A percentile compares a stretch with the other conserved stretches of the same genome.
phyloP scores from a whole-genome alignment of 2,888 invertebrate species.

The Periphyllus acericola region DNA sequence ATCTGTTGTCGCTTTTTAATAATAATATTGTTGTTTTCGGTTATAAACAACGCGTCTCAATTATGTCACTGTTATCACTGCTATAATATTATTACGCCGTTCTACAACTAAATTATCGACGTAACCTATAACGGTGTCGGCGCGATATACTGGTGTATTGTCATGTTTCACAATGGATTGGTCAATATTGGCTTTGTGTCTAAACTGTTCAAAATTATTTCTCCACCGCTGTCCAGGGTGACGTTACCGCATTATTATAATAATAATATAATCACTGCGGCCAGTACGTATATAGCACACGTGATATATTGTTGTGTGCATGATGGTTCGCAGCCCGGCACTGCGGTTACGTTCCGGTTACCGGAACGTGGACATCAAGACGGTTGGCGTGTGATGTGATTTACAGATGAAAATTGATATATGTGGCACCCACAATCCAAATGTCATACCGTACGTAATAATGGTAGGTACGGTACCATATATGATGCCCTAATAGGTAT shows the following conservation, averaged over 20 bases:
- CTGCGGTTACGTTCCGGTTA: slow-evolving; percentile 2
- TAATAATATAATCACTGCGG: slow-evolving; percentile 10
- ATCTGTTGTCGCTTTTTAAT: no score
- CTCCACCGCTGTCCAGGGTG: neutral
- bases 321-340: neutral
- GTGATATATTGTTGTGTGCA: no score
- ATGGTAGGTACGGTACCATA: neutral
- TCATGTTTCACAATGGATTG: neutral
- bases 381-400: slow-evolving; percentile 2
- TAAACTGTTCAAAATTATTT: neutral
- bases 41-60: no score
- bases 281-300: no score
- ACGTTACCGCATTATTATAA: neutral
- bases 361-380: neutral
- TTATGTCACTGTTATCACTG: no score
- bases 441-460: neutral
- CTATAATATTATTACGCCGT: neutral
- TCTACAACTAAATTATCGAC: neutral
- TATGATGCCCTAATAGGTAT: neutral
- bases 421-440: neutral
- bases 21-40: no score
- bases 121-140: neutral
- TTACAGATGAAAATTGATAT: slow-evolving; percentile 31
- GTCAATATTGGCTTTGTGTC: neutral
- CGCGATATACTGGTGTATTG: neutral